Percentiles rank a stretch among this genome's conserved stretches.
Evolutionary conservation across 1,140 invertebrate genomes (phyloP).

Genomic region (Drosophila neocordata): DNA sequence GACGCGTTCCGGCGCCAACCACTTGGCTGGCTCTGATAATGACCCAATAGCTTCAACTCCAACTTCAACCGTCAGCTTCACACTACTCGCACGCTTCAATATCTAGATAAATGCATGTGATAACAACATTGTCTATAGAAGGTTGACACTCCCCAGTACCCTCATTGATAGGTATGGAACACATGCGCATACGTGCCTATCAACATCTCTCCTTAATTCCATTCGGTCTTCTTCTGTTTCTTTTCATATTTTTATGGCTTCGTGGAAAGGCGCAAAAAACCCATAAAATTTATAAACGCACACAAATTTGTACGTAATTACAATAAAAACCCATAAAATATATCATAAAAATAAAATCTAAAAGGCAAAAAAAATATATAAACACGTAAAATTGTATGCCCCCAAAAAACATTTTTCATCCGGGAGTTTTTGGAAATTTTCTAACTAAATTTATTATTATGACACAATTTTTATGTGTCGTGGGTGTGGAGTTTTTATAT

Average conservation of each 20-base stretch:
- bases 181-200: slow-evolving; percentile 38
- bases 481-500: slow-evolving; percentile 42
- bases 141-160: slow-evolving; percentile 39
- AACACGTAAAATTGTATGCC: slow-evolving; percentile 21
- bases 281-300: slow-evolving; percentile 60
- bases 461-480: slow-evolving; percentile 70
- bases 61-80: slow-evolving; percentile 28
- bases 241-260: slow-evolving; percentile 76
- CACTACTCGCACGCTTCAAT: slow-evolving; percentile 22
- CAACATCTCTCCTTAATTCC: slow-evolving; percentile 33
- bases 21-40: slow-evolving; percentile 47
- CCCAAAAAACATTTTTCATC: slow-evolving; percentile 13
- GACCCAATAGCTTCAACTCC: slow-evolving; percentile 33
- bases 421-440: slow-evolving; percentile 49
- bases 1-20: slow-evolving; percentile 51
- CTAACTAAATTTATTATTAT: slow-evolving; percentile 71
- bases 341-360: slow-evolving; percentile 59
- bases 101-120: slow-evolving; percentile 53
- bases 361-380: slow-evolving; percentile 34
- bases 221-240: slow-evolving; percentile 35
- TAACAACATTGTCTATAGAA: slow-evolving; percentile 31
- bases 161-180: not conserved
- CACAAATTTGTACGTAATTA: slow-evolving; percentile 77
- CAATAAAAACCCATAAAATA: slow-evolving; percentile 77
- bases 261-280: slow-evolving; percentile 55